Percentiles rank a stretch among this genome's conserved stretches.
Evolutionary conservation across 2,888 invertebrate genomes (phyloP).

Genomic region (Leucoptera coffeella): DNA sequence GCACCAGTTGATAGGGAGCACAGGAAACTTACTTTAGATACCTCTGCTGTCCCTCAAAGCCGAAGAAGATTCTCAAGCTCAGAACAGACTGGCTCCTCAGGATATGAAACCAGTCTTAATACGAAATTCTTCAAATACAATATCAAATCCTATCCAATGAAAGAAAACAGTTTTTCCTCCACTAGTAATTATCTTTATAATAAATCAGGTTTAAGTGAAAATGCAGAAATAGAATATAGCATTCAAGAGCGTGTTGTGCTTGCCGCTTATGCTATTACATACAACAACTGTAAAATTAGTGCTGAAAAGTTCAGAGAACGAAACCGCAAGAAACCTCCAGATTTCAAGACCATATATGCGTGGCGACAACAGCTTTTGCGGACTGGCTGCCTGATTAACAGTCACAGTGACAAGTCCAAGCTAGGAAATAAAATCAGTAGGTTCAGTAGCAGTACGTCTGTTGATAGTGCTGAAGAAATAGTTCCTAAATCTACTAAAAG

Average conservation of each 20-base stretch:
- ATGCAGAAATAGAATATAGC: constrained; percentile 29
- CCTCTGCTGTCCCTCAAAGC: too few relatives aligned
- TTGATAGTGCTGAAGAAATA: not conserved
- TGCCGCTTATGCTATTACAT: constrained; percentile 36
- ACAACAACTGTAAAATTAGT: constrained; percentile 38
- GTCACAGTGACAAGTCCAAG: constrained; percentile 15
- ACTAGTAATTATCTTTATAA: constrained; percentile 31
- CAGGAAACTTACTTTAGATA: too few relatives aligned
- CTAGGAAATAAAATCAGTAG: constrained; percentile 6
- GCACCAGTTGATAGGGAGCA: too few relatives aligned
- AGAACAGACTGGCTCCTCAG: constrained; percentile 25
- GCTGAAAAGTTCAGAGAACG: constrained; percentile 29
- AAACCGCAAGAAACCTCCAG: constrained; percentile 40
- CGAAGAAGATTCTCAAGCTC: constrained; percentile 22
- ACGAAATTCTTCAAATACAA: too few relatives aligned
- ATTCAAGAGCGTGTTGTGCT: constrained; percentile 31
- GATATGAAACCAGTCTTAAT: constrained; percentile 29
- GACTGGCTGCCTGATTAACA: constrained; percentile 36
- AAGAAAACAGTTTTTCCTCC: constrained; percentile 40
- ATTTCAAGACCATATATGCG: constrained; percentile 39
- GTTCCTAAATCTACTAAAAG: constrained; percentile 7
- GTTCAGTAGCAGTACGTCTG: constrained; percentile 1
- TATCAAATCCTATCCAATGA: constrained; percentile 31
- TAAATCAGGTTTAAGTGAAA: constrained; percentile 23
- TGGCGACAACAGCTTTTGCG: constrained; percentile 32